Percentiles rank a stretch among this genome's conserved stretches.
These are phyloP conservation scores for Yasuhikotakia modesta DNA, from an alignment of 2,797 vertebrate species.

Conservation along the genomic window DNA sequence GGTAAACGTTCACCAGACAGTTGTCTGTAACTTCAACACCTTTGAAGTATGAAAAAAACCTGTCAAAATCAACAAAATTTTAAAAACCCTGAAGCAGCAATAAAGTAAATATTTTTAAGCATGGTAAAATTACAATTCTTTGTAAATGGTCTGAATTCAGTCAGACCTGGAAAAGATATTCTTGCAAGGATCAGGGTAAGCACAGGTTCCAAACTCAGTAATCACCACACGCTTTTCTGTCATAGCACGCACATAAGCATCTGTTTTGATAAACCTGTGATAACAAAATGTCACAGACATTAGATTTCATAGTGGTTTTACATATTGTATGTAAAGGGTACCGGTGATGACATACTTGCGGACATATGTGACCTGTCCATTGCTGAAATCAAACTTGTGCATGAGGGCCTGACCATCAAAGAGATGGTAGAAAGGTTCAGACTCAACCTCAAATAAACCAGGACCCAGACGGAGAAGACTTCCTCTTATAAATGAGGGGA, in stretches of 20 bases:
- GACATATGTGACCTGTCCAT: constrained; percentile 91
- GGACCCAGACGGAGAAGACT: constrained; percentile 94
- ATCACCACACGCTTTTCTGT: constrained; percentile 96
- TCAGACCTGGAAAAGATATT: constrained; percentile 97
- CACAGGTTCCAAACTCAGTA: constrained; percentile 95
- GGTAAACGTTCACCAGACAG: constrained; percentile 93
- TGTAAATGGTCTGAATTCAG: background rate
- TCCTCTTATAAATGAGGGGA: constrained; percentile 89
- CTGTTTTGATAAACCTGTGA: constrained; percentile 86
- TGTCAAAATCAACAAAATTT: constrained; percentile 59
- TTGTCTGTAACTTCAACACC: constrained; percentile 97
- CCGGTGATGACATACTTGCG: constrained; percentile 78
- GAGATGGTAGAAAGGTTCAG: constrained; percentile 93
- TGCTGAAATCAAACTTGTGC: constrained; percentile 98
- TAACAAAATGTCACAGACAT: background rate
- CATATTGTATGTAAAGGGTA: background rate
- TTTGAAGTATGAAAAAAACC: constrained; percentile 98
- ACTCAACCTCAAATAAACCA: constrained; percentile 91
- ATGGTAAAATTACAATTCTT: too few species aligned
- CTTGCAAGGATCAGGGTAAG: constrained; percentile 96
- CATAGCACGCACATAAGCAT: constrained; percentile 91
- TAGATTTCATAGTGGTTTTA: background rate
- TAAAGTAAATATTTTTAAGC: background rate
- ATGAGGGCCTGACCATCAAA: constrained; percentile 97
- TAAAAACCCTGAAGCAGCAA: background rate